These are phyloP conservation scores for Hydrozoanthus gracilis DNA, from an alignment of 92 coral and sea anemone species.

Conservation along the genomic window DNA sequence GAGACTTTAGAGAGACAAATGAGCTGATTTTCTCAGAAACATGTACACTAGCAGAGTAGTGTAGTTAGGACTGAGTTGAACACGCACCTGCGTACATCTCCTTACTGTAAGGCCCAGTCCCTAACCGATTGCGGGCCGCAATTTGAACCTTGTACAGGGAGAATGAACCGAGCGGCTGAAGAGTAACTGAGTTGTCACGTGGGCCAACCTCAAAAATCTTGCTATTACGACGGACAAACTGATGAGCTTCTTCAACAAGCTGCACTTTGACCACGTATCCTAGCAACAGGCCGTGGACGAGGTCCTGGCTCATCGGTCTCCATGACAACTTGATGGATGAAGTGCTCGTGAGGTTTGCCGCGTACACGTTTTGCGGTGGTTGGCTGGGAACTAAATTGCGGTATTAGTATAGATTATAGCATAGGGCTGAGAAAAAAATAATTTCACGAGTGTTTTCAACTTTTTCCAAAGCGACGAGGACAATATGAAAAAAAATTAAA, in stretches of 20 bases:
- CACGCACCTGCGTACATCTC: conserved; percentile 14
- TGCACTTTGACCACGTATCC: conserved; percentile 27
- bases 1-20: too few relatives aligned
- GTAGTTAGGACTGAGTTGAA: too few relatives aligned
- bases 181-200: not conserved
- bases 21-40: too few relatives aligned
- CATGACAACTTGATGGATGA: conserved; percentile 28
- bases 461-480: too few relatives aligned
- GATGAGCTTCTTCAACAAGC: not conserved
- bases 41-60: too few relatives aligned
- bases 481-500: too few relatives aligned
- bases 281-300: conserved; percentile 37
- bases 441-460: too few relatives aligned
- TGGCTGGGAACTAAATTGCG: conserved; percentile 37
- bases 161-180: not conserved
- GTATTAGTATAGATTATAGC: too few relatives aligned
- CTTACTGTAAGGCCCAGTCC: conserved; percentile 16
- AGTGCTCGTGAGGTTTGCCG: conserved; percentile 1
- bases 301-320: conserved; percentile 14
- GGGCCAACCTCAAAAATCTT: not conserved
- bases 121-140: conserved; percentile 24
- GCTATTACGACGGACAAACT: not conserved
- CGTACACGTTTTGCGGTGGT: conserved; percentile 32
- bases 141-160: conserved; percentile 3
- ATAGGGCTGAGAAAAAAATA: too few relatives aligned